Evolutionary conservation across 2,797 vertebrate species (phyloP), one percentile per base, ranked within the genome.

Genomic region (Pteronotus mesoamericanus): DNA sequence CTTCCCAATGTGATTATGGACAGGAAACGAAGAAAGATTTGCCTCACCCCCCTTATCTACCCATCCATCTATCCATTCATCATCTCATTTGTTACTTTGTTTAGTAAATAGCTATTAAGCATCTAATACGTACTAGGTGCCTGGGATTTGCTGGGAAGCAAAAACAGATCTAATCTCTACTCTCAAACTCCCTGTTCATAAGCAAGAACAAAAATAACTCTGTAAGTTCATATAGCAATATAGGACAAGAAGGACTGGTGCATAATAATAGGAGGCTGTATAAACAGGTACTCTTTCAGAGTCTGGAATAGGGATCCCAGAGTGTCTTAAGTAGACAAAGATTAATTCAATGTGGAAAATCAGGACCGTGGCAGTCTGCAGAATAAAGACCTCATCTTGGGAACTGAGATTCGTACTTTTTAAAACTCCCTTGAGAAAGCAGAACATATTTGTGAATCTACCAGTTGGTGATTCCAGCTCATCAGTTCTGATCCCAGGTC

Each of bases 21-120:
- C 37, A 88, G 75, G 90, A 95, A 95, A 37, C 46, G 44, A 80
- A 95, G 44, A 80, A 95, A 88, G 18, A 86, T 91, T 86, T 83
- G 24, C 61, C 74, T 96, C 51, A 87, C 64, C 21, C 88, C 26
- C 42, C 69, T 94, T 82, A 85, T 93, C 57, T 91, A 29, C 74
- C 59, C 84, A 95, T 89, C 61, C 55, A 44, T 69, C 59, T 92
- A 57, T 77, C 48, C 75, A 84, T 61, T 91, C 66, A 82, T 92
- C 32, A 46, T 95, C 21, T 3, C 46, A 46, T 90, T 88, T 95
- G 26, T 82, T 96, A 87, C 39, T 93, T 66, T 95, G 59, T 78
- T 89, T 68, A 79, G 75, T 89, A 64, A 92, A 55, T 89, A 69
- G n/a, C 75, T 88, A 69, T 2, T 32, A 85, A 89, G 42, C 46